These are phyloP conservation scores for Parauchenoglanis ngamensis DNA, from an alignment of 2,797 vertebrate genomes.

Conservation along the genomic window DNA sequence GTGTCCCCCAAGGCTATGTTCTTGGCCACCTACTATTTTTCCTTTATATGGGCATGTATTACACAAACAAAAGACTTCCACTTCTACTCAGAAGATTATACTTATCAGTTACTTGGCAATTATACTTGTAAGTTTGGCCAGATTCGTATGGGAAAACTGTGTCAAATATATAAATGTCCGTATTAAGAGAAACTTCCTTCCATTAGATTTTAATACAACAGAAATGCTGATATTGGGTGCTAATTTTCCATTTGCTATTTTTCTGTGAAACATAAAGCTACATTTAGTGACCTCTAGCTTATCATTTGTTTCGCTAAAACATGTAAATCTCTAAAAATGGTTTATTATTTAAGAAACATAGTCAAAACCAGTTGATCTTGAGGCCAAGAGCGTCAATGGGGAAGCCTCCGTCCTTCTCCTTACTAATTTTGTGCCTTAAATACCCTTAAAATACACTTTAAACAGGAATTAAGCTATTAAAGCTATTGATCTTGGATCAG, in stretches of 20 bases:
- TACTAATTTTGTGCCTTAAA: neutral
- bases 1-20: neutral
- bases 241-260: neutral
- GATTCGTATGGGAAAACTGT: neutral
- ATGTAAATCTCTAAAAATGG: neutral
- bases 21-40: constrained; percentile 3
- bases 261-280: neutral
- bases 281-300: neutral
- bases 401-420: neutral
- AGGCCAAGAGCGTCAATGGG: neutral
- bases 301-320: neutral
- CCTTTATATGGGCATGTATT: neutral
- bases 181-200: neutral
- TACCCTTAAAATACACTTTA: neutral
- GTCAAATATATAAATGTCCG: neutral
- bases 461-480: neutral
- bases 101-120: neutral
- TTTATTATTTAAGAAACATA: neutral
- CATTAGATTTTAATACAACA: neutral
- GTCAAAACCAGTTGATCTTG: neutral
- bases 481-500: neutral
- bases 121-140: neutral
- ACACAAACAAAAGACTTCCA: neutral
- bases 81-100: neutral
- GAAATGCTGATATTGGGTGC: neutral